Percentiles rank a stretch among this genome's conserved stretches.
phyloP scores from a whole-genome alignment of 2,797 vertebrate genomes.

The Sparus aurata region DNA sequence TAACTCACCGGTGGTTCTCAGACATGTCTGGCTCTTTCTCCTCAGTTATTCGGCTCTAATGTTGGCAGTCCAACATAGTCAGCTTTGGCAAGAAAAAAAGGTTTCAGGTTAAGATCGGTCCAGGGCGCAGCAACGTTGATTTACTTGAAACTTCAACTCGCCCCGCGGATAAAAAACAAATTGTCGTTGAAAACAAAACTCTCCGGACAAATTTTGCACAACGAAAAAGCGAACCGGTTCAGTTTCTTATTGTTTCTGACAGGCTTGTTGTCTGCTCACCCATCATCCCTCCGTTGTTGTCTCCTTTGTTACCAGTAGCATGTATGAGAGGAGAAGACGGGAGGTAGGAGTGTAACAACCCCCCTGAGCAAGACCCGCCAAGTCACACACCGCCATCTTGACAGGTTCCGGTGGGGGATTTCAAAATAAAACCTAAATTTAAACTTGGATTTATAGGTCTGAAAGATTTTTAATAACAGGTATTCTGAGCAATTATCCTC shows the following conservation, averaged over 20 bases:
- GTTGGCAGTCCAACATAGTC: conserved; percentile 32
- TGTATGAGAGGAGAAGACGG: conserved; percentile 27
- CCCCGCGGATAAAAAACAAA: conserved; percentile 2
- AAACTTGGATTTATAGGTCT: background rate
- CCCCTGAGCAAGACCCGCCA: background rate
- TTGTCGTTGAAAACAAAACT: background rate
- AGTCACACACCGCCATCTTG: fast-evolving
- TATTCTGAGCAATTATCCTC: background rate
- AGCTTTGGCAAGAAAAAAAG: conserved; percentile 6
- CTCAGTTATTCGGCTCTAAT: conserved; percentile 42
- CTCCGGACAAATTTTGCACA: background rate
- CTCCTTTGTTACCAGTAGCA: conserved; percentile 78
- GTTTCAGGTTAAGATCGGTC: conserved; percentile 30
- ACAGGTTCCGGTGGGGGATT: background rate
- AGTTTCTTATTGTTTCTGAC: conserved; percentile 43
- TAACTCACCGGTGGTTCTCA: conserved; percentile 62
- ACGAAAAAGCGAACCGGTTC: background rate
- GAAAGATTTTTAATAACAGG: background rate
- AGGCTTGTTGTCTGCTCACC: conserved; percentile 39
- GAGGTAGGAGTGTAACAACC: conserved; percentile 24
- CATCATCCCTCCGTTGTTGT: conserved; percentile 67
- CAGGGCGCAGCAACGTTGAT: background rate
- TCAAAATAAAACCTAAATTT: conserved; percentile 59
- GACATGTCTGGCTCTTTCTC: conserved; percentile 13
- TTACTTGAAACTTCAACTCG: conserved; percentile 18